Evolutionary conservation across 1,140 invertebrate species (phyloP), one percentile per base, ranked within the genome.

Genomic region (Trialeurodes vaporariorum): DNA sequence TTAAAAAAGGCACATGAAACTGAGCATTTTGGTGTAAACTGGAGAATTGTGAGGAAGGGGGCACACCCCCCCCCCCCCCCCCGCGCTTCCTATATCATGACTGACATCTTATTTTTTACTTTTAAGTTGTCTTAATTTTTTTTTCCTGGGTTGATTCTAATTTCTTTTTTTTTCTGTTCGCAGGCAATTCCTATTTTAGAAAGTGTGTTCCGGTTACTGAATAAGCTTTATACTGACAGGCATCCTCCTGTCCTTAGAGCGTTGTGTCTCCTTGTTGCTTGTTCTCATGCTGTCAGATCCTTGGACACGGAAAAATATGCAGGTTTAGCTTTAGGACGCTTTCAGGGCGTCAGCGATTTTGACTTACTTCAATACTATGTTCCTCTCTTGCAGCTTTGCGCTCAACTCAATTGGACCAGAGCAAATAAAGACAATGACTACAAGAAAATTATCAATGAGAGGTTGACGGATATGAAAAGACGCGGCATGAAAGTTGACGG

Each of bases 181-280:
- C 63, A 73, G 72, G 87, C 87, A 26, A 78, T 85, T 59, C 81
- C 82, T 24, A 73, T 87, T 25, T 78, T 91, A 61, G 87, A 91
- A 76, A 87, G 85, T 73, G 85, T 79, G 71, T 88, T 90, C 73
- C 84, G 83, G 71, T 77, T 91, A 70, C 78, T 90, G 67, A 90
- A 89, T 77, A 91, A 87, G 80, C 77, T 91, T 11, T 86, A 86
- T 68, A 88, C 86, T 67, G 85, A 89, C 74, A 80, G 84, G 68
- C 87, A 88, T 17, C 78, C 82, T 9, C 81, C 81, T n/a, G 85
- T 88, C 11, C 77, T 91, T 2, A 75, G 87, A 59, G 83, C 85
- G n/a, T 74, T 92, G 27, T 90, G 88, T 73, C 82, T 87, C 26
- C 77, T 92, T 21, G 83, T 90, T 24, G 86, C 83, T 0, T 86